Percentiles rank a stretch among this genome's conserved stretches.
Conservation (phyloP, 1,140 invertebrate species). For the Saccostrea cuccullata region DNA sequence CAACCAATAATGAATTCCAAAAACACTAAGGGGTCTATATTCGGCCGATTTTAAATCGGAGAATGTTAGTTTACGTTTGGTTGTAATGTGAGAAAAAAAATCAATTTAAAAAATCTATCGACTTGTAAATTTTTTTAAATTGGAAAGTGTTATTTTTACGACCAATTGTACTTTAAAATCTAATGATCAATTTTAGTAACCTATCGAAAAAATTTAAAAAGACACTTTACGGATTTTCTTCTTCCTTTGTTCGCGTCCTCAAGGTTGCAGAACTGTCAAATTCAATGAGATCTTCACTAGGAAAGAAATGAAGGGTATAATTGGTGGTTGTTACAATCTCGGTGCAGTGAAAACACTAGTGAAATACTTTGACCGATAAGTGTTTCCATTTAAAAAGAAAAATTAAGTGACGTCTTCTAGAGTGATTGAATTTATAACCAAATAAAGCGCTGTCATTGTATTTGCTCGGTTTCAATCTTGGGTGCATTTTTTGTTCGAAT, state of each 20-base stretch:
- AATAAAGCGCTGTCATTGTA: not conserved
- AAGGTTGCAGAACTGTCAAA: not conserved
- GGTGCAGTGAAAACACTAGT: not conserved
- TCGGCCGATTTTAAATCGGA: not conserved
- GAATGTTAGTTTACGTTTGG: not conserved
- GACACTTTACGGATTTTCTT: not conserved
- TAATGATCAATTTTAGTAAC: not conserved
- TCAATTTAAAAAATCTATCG: not conserved
- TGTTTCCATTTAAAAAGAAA: constrained; percentile 1
- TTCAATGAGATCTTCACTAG: not conserved
- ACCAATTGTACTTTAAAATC: not conserved
- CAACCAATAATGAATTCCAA: not conserved
- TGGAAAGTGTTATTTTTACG: not conserved
- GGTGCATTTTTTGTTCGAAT: not conserved
- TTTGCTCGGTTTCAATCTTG: not conserved
- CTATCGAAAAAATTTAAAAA: not conserved
- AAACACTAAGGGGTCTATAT: not conserved
- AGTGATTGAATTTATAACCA: constrained; percentile 2
- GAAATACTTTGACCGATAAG: not conserved
- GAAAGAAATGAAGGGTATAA: not conserved
- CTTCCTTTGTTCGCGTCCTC: not conserved
- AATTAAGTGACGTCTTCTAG: not conserved
- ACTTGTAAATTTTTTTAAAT: not conserved
- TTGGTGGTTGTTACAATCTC: not conserved
- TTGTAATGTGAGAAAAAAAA: not conserved